These are phyloP conservation scores for Malacosoma neustria DNA, from an alignment of 2,888 invertebrate genomes.

Conservation along the genomic window DNA sequence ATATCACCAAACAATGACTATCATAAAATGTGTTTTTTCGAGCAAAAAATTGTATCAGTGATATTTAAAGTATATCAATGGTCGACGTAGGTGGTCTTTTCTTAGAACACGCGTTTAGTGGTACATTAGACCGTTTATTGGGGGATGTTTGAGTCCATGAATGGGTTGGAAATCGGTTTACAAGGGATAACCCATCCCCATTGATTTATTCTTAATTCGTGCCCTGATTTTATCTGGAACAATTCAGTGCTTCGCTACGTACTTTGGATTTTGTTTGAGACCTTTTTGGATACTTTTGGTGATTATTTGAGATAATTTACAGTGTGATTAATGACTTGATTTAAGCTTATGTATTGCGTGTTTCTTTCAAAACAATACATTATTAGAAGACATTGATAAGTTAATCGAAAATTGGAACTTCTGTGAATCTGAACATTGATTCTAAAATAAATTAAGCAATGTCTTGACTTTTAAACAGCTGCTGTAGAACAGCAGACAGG, in stretches of 20 bases:
- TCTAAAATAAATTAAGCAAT: no score
- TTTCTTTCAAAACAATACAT: neutral
- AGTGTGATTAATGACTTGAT: slow-evolving; percentile 13
- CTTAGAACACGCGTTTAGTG: slow-evolving; percentile 53
- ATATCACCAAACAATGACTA: slow-evolving; percentile 31
- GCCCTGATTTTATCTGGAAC: slow-evolving; percentile 54
- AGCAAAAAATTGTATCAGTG: slow-evolving; percentile 33
- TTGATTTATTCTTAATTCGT: slow-evolving; percentile 66
- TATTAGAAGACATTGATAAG: no score
- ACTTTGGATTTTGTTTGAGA: slow-evolving; percentile 25
- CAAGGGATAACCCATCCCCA: slow-evolving; percentile 33
- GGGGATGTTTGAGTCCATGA: slow-evolving; percentile 10
- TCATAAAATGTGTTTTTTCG: slow-evolving; percentile 21
- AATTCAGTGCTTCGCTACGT: slow-evolving; percentile 58
- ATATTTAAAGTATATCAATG: slow-evolving; percentile 50
- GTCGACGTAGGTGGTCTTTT: slow-evolving; percentile 60
- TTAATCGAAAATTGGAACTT: no score
- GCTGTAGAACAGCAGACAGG: no score
- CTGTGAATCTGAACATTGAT: no score
- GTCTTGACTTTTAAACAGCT: no score
- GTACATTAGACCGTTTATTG: slow-evolving; percentile 34
- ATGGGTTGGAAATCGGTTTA: slow-evolving; percentile 42
- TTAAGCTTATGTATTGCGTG: neutral
- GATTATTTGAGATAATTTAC: slow-evolving; percentile 14
- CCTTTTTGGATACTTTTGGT: slow-evolving; percentile 18